A percentile compares a stretch with the other conserved stretches of the same genome.
Conservation (phyloP, 2,888 invertebrate species). For the Heliconius ismenius region DNA sequence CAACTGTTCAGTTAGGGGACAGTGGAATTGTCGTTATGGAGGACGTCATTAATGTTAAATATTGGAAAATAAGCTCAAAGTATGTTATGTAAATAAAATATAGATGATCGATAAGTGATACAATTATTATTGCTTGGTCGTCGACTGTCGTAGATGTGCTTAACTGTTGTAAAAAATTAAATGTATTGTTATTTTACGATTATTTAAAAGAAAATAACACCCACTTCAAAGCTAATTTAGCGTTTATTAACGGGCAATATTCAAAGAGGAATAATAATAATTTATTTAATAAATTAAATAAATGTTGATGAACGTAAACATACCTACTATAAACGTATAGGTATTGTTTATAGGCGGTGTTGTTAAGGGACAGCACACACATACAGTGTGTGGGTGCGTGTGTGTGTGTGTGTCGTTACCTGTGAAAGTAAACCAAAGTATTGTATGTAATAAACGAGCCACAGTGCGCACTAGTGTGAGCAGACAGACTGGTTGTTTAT, state of each 20-base stretch:
- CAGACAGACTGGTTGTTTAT: conserved; percentile 20
- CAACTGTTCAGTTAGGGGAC: too few relatives aligned
- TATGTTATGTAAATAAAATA: background rate
- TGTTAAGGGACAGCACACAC: too few relatives aligned
- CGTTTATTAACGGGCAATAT: background rate
- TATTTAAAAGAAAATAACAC: background rate
- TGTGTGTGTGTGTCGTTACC: conserved; percentile 45
- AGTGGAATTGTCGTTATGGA: background rate
- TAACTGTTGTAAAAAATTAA: background rate
- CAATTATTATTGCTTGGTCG: background rate
- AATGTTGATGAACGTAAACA: too few relatives aligned
- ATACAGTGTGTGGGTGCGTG: too few relatives aligned
- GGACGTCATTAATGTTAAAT: background rate
- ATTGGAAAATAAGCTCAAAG: background rate
- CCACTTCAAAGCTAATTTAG: background rate
- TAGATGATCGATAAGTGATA: background rate
- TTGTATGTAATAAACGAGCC: conserved; percentile 60
- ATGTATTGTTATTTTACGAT: background rate
- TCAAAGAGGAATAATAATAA: background rate
- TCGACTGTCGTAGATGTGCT: background rate
- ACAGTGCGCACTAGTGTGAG: conserved; percentile 23
- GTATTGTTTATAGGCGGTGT: too few relatives aligned
- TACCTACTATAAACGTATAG: too few relatives aligned
- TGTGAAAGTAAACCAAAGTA: conserved; percentile 76
- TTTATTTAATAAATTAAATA: background rate